phyloP scores from a whole-genome alignment of 2,113 vertebrate genomes.

The Hoplias malabaricus region DNA sequence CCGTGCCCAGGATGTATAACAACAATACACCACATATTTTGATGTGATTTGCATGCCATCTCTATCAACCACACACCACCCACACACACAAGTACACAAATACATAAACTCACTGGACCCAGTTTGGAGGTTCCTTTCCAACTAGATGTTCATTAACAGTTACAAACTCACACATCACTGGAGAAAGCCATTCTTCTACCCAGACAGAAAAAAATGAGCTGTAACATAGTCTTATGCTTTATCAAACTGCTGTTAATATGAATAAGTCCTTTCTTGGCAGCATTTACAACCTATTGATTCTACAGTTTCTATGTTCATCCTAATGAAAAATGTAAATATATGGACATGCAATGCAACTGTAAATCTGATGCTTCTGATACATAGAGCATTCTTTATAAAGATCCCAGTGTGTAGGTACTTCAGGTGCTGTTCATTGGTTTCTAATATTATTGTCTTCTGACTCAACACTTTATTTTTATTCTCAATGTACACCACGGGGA shows the following conservation, averaged over 20 bases:
- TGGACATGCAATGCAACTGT: too few species aligned
- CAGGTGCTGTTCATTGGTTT: not conserved
- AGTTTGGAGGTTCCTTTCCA: not conserved
- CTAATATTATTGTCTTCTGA: not conserved
- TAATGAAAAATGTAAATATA: too few species aligned
- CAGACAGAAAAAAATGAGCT: too few species aligned
- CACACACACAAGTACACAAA: constrained; percentile 6
- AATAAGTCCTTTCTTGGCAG: too few species aligned
- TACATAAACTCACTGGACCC: not conserved
- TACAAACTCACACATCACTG: constrained; percentile 12
- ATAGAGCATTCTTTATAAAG: not conserved
- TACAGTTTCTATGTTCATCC: too few species aligned
- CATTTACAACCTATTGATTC: too few species aligned
- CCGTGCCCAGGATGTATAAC: not conserved
- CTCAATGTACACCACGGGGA: too few species aligned
- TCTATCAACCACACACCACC: constrained; percentile 25
- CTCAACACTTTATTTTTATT: not conserved
- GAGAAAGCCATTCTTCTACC: not conserved
- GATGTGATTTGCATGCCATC: not conserved
- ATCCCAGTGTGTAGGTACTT: not conserved
- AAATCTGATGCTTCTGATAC: too few species aligned
- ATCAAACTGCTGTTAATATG: too few species aligned
- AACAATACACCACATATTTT: not conserved
- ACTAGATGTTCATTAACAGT: too few species aligned
- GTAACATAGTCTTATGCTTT: too few species aligned